A percentile compares a stretch with the other conserved stretches of the same genome.
phyloP scores from a whole-genome alignment of 2,888 invertebrate species.

The Latrodectus hesperus region DNA sequence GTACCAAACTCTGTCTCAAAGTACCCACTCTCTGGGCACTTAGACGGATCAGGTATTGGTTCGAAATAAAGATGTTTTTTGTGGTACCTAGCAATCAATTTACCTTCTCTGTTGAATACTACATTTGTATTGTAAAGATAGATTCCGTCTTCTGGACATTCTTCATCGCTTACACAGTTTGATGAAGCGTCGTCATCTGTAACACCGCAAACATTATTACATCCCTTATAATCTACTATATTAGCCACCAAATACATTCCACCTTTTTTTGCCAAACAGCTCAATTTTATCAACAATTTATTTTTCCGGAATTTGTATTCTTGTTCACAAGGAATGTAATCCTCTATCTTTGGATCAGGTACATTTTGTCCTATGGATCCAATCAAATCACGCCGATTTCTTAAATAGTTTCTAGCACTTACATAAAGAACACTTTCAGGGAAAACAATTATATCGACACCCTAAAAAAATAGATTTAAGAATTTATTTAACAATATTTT shows the following conservation, averaged over 20 bases:
- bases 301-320: background rate
- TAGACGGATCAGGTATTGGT: slow-evolving; percentile 75
- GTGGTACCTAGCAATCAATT: slow-evolving; percentile 11
- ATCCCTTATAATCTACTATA: slow-evolving; percentile 80
- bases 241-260: slow-evolving; percentile 83
- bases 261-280: slow-evolving; percentile 79
- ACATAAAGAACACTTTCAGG: slow-evolving; percentile 79
- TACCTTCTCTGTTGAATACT: slow-evolving; percentile 21
- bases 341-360: slow-evolving; percentile 7
- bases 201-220: slow-evolving; percentile 74
- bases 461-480: slow-evolving; percentile 75
- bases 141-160: slow-evolving; percentile 18
- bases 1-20: slow-evolving; percentile 85
- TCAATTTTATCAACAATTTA: slow-evolving; percentile 72
- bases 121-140: slow-evolving; percentile 6
- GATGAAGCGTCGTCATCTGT: slow-evolving; percentile 62
- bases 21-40: slow-evolving; percentile 78
- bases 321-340: slow-evolving; percentile 38
- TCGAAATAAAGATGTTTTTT: slow-evolving; percentile 10
- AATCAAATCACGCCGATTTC: background rate
- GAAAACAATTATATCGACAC: slow-evolving; percentile 85
- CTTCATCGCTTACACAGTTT: background rate
- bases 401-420: background rate
- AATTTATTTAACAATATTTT: too few relatives aligned
- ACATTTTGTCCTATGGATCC: slow-evolving; percentile 1